A percentile compares a stretch with the other conserved stretches of the same genome.
phyloP scores from a whole-genome alignment of 2,113 vertebrate species.

The Oncorhynchus clarkii region DNA sequence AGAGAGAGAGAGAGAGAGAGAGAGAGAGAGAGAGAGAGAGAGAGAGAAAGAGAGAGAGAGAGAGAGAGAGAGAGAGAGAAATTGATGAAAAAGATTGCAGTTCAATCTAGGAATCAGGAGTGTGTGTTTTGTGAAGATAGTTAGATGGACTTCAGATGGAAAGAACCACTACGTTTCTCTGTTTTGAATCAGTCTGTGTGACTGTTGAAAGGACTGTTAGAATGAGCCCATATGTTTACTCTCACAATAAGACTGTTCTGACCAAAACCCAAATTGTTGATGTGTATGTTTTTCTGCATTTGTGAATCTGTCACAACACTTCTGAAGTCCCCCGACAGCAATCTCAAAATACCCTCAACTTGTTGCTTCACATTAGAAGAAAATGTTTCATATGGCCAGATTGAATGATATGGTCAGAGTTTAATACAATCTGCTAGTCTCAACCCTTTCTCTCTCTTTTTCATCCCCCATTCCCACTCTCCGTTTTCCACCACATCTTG shows the following conservation, averaged over 20 bases:
- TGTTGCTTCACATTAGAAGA: neutral
- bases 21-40: too few species aligned
- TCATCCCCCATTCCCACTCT: too few species aligned
- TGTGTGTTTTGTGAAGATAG: too few species aligned
- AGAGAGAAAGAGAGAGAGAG: too few species aligned
- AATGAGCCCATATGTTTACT: slow-evolving; percentile 29
- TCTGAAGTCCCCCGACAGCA: slow-evolving; percentile 18
- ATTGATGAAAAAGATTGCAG: neutral
- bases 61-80: neutral
- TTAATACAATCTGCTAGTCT: neutral
- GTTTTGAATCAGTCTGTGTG: slow-evolving; percentile 3
- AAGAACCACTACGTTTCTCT: neutral
- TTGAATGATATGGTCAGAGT: neutral
- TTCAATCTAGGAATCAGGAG: too few species aligned
- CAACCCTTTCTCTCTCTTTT: neutral
- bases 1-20: too few species aligned
- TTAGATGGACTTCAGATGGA: neutral
- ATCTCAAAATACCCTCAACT: neutral
- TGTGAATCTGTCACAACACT: slow-evolving; percentile 16
- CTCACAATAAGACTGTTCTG: slow-evolving; percentile 14
- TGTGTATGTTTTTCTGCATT: slow-evolving; percentile 29
- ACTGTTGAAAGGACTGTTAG: slow-evolving; percentile 4
- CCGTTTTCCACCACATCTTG: too few species aligned
- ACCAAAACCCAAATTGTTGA: neutral
- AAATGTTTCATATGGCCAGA: neutral